These are phyloP conservation scores for Menura novaehollandiae DNA, from an alignment of 2,113 vertebrate species.

Conservation along the genomic window DNA sequence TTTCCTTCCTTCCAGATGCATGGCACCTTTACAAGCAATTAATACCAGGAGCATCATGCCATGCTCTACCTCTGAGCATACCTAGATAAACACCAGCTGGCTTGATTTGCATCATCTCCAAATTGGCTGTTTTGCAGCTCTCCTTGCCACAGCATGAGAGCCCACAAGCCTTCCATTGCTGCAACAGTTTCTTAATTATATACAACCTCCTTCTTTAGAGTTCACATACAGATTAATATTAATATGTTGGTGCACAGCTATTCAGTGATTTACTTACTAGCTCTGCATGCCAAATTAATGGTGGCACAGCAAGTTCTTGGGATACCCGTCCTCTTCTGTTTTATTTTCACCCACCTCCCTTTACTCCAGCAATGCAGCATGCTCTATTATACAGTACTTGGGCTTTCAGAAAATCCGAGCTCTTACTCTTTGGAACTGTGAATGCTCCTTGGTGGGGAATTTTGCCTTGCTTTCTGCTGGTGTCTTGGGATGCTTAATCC, in stretches of 20 bases:
- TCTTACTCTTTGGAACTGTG: neutral
- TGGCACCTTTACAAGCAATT: neutral
- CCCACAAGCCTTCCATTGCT: neutral
- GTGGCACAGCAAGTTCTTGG: neutral
- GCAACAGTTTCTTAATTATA: neutral
- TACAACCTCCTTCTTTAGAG: neutral
- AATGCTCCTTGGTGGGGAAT: neutral
- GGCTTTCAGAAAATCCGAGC: neutral
- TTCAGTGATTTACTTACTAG: neutral
- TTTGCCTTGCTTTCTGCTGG: neutral
- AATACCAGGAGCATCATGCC: neutral
- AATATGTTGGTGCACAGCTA: neutral
- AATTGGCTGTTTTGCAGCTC: neutral
- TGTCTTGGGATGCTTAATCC: neutral
- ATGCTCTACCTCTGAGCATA: neutral
- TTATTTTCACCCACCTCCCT: neutral
- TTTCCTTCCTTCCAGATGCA: neutral
- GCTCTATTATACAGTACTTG: neutral
- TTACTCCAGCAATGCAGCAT: neutral
- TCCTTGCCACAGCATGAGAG: neutral
- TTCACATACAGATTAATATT: neutral
- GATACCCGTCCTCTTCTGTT: neutral
- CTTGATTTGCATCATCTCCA: neutral
- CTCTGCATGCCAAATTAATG: neutral
- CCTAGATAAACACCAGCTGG: neutral